phyloP scores from a whole-genome alignment of 2,113 vertebrate genomes.

The Silurus glanis region DNA sequence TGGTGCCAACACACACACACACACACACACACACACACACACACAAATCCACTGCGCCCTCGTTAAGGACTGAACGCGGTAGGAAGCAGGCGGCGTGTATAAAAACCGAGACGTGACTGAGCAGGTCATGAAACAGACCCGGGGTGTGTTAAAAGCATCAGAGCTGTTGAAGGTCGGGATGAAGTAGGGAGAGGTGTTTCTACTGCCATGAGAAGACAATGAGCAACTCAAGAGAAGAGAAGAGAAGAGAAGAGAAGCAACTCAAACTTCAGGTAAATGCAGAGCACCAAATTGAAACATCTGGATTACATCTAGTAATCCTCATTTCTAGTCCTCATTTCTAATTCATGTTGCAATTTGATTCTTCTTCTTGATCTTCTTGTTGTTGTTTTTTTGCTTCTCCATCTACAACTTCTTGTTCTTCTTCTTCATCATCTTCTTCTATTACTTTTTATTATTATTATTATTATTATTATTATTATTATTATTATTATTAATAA shows the following conservation, averaged over 20 bases:
- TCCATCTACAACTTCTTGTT: too few species aligned
- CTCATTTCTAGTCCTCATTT: neutral
- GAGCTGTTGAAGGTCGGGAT: neutral
- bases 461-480: too few species aligned
- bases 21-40: conserved; percentile 39
- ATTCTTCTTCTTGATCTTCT: too few species aligned
- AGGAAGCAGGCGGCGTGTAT: conserved; percentile 18
- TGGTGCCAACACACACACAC: conserved; percentile 40
- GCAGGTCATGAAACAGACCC: conserved; percentile 53
- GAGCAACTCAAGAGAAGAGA: too few species aligned
- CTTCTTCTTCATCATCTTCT: too few species aligned
- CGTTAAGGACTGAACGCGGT: conserved; percentile 6
- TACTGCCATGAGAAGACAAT: too few species aligned
- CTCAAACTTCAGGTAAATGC: conserved; percentile 23
- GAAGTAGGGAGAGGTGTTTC: neutral
- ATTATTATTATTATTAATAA: too few species aligned
- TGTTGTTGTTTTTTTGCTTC: too few species aligned
- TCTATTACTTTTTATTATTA: too few species aligned
- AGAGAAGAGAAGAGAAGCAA: conserved; percentile 12
- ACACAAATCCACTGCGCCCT: conserved; percentile 40
- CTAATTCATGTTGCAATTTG: neutral
- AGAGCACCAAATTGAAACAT: neutral
- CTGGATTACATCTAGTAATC: neutral
- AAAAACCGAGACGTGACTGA: conserved; percentile 35
- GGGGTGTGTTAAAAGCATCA: conserved; percentile 37